Evolutionary conservation across 2,113 vertebrate species (phyloP), one percentile per base, ranked within the genome.

Genomic region (Bolborhynchus lineola): DNA sequence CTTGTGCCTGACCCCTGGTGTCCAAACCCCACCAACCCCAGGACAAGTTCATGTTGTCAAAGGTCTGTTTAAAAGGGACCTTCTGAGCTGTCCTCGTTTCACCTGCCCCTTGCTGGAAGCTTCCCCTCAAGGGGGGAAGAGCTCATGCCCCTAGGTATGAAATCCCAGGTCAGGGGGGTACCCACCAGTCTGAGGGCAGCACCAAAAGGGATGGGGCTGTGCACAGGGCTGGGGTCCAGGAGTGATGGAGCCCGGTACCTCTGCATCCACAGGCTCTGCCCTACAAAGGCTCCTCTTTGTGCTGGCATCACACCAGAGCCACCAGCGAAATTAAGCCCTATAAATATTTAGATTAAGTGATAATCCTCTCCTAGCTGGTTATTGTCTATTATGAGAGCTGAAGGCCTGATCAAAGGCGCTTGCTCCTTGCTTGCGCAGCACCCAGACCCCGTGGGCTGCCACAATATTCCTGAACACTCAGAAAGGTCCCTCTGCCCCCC

Each of bases 41-140:
- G 0, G 31, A 8, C 10, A 10, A 5, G 10, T 23, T 31, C 17
- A 2, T 4, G 1, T 0, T 28, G 21, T 8, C 5, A 2, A 49
- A 68, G 26, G 19, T 7, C 13, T 10, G 4, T 20, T 31, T 19
- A 7, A 62, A 4, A 70, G 29, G 11, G 44, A 2, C 46, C 35
- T 37, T 44, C 67, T 63, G 37, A 69, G 26, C 68, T 11, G 8
- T 49, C 28, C 31, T n/a, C 2, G 0, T 35, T 33, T 41, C 41
- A 33, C 19, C 29, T 41, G n/a, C 57, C 29, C 55, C 46, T 67
- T 67, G 49, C 39, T n/a, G 55, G 35, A 20, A 50, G 17, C 20
- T 77, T 11, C 25, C 12, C 13, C 31, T 41, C 37, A 11, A 59
- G 57, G 3, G 13, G 35, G 24, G 7, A 67, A 29, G 46, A 39